Evolutionary conservation across 2,113 vertebrate species (phyloP).

Genomic region (Rana temporaria): DNA sequence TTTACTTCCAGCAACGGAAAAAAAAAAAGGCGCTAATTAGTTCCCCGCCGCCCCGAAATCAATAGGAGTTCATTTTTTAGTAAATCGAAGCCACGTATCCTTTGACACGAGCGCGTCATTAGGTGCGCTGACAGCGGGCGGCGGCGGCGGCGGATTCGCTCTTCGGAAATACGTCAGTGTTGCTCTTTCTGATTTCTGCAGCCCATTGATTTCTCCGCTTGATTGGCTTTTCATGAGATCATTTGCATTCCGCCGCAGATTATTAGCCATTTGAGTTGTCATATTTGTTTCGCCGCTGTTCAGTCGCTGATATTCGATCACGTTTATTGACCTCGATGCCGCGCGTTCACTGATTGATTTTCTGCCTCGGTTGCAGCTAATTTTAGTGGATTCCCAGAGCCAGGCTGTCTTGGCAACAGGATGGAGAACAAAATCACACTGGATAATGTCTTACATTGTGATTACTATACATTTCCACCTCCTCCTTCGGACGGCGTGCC

Average conservation of each 20-base stretch:
- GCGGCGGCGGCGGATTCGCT: conserved; percentile 16
- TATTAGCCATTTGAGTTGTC: conserved; percentile 56
- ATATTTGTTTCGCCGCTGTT: conserved; percentile 49
- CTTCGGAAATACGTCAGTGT: conserved; percentile 34
- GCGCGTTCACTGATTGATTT: conserved; percentile 42
- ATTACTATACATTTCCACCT: background rate
- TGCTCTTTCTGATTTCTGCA: conserved; percentile 40
- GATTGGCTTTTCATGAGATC: conserved; percentile 48
- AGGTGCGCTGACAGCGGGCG: background rate
- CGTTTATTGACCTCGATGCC: conserved; percentile 48
- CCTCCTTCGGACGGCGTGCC: background rate
- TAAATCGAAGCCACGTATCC: conserved; percentile 13
- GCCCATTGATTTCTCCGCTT: conserved; percentile 48
- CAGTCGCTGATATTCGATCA: conserved; percentile 34
- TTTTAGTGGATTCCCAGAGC: conserved; percentile 12
- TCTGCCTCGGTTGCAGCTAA: conserved; percentile 48
- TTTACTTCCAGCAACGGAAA: conserved; percentile 29
- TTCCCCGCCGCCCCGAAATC: conserved; percentile 12
- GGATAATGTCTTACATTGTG: background rate
- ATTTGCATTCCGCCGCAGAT: conserved; percentile 55
- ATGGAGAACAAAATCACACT: background rate
- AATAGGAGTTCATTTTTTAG: conserved; percentile 3
- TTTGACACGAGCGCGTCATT: conserved; percentile 19
- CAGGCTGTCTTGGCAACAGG: conserved; percentile 28
- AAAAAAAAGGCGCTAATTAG: conserved; percentile 10